phyloP scores from a whole-genome alignment of 2,113 vertebrate genomes.

The Conger conger region DNA sequence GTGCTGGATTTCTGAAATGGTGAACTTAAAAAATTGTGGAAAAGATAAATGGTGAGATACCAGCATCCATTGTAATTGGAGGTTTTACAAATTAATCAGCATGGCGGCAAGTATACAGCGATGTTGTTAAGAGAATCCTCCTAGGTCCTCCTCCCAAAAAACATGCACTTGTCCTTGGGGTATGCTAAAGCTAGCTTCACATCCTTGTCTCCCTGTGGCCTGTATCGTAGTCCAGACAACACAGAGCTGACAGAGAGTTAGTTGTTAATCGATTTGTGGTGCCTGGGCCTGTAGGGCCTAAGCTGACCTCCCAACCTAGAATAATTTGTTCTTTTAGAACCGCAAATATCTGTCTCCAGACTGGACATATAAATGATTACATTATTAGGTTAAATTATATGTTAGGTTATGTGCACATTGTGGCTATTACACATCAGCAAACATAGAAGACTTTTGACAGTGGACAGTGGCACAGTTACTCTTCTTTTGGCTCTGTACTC shows the following conservation, averaged over 20 bases:
- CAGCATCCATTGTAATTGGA: neutral
- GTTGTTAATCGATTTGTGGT: neutral
- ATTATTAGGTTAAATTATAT: neutral
- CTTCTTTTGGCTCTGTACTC: too few relatives aligned
- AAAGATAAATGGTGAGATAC: neutral
- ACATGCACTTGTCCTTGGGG: neutral
- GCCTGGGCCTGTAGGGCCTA: neutral
- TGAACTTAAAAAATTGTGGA: neutral
- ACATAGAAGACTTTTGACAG: neutral
- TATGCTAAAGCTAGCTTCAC: neutral
- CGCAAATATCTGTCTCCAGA: too few relatives aligned
- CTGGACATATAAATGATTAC: neutral
- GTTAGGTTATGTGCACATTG: neutral
- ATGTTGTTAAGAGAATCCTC: neutral
- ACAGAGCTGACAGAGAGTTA: neutral
- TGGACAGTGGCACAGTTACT: too few relatives aligned
- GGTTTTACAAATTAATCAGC: neutral
- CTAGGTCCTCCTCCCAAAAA: neutral
- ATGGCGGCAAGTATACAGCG: neutral
- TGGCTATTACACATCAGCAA: neutral
- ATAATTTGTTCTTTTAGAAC: neutral
- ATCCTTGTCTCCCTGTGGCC: neutral
- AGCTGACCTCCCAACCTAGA: neutral
- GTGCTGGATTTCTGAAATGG: neutral
- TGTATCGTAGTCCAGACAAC: neutral